Base-by-base conservation (phyloP, 2,797 vertebrate species). In the Setipinna tenuifilis region DNA sequence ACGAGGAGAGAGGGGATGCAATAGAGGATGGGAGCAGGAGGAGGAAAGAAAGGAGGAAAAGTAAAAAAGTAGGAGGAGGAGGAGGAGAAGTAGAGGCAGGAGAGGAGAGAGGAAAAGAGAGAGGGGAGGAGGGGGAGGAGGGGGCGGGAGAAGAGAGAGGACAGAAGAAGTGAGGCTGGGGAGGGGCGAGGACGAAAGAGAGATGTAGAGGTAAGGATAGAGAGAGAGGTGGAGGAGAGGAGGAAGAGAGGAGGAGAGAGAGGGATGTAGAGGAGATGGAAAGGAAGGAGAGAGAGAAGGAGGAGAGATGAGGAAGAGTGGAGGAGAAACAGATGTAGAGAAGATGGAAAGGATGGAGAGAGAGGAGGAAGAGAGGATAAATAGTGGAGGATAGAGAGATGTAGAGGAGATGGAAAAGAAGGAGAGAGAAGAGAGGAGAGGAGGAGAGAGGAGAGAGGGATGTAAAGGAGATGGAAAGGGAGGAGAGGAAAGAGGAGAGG, bases 381-480 rank as follows among this genome's bases (percentile, higher is more conserved):
- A n/a, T n/a, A n/a, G n/a, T n/a, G n/a, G n/a, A n/a, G 35, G 35
- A 41, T 2, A 5, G 5, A 41, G 35, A 41, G 35, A 41, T n/a
- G n/a, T n/a, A 5, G 35, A 41, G 35, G 35, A 5, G 5, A 5
- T n/a, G 35, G 5, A 5, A 5, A 5, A 5, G 35, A 41, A 5
- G 35, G 35, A 5, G 35, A 41, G 35, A 41, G 35, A 41, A 5
- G 35, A 41, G 35, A 41, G 35, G 35, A 41, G 35, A 41, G 35
- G 35, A 41, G 35, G 35, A 5, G 35, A n/a, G n/a, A n/a, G n/a
- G n/a, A n/a, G n/a, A n/a, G n/a, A n/a, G n/a, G n/a, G n/a, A n/a
- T n/a, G n/a, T n/a, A n/a, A n/a, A 5, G 5, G 35, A 41, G 35
- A 86, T 86, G 85, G 86, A 91, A 90, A 89, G 89, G 28, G 62